Base-by-base conservation (phyloP, 1,140 invertebrate genomes). In the Ceratoteleas bidentatus region DNA sequence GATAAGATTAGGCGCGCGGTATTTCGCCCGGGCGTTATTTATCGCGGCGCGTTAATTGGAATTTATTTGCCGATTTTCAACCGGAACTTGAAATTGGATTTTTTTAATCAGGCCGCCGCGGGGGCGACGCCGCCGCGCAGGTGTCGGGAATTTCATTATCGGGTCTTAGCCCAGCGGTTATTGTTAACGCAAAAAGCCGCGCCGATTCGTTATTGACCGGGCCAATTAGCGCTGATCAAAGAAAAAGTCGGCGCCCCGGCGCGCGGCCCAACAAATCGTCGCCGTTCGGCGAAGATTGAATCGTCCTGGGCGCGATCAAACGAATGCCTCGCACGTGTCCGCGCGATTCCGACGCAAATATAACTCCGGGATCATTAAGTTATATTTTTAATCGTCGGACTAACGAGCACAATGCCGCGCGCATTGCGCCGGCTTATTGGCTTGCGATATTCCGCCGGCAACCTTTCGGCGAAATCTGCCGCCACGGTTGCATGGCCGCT, bases 51-150 rank as follows among this genome's bases (percentile, higher is more conserved):
- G 61, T 80, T 80, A 69, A 80, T 80, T 80, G 77, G 69, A 74
- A 80, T 80, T 80, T 80, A 80, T 80, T 80, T 64, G 61, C 40
- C 53, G 69, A 80, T 74, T 80, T 80, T 69, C 34, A 60, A 80
- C 60, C 57, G 69, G 33, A 80, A 62, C 13, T 64, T 62, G 38
- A 33, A 9, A 38, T 65, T 47, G 47, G 45, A 50, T 38, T 72
- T 79, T 78, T 79, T 66, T 60, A 79, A 79, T 72, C 49, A 72
- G 73, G 24, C 54, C 40, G 56, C 53, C 66, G 45, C 11, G 64
- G 38, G 58, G 47, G 14, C 64, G 45, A 13, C 52, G 61, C n/a
- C n/a, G n/a, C n/a, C n/a, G 60, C 58, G 36, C 43, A 61, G 47
- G 36, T 34, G 16, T 9, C 11, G 8, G 34, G 50, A 58, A 70